Evolutionary conservation across 2,113 vertebrate genomes (phyloP).

Genomic region (Datnioides undecimradiatus): DNA sequence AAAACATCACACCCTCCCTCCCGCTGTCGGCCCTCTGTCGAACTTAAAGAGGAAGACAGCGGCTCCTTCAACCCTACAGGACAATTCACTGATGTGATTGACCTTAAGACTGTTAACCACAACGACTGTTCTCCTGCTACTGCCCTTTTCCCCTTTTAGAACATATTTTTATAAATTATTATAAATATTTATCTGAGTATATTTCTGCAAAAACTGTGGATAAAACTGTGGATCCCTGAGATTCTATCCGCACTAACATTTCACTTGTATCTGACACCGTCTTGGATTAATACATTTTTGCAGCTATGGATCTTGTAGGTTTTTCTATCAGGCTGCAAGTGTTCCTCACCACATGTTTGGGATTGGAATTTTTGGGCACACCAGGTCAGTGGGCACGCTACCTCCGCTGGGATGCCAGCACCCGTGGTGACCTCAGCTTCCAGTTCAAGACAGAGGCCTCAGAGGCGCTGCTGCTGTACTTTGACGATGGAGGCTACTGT

Average conservation of each 20-base stretch:
- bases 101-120: constrained; percentile 82
- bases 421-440: constrained; percentile 95
- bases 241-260: constrained; percentile 28
- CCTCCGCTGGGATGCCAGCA: constrained; percentile 99
- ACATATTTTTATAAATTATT: constrained; percentile 71
- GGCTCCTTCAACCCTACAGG: constrained; percentile 29
- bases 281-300: constrained; percentile 80
- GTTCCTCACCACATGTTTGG: constrained; percentile 91
- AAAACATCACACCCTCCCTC: constrained; percentile 10
- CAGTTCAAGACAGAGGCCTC: constrained; percentile 95
- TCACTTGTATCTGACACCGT: constrained; percentile 53
- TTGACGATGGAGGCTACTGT: constrained; percentile 97
- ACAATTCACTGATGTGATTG: constrained; percentile 60
- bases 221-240: constrained; percentile 69
- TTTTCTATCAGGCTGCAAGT: constrained; percentile 91
- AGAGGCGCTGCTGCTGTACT: constrained; percentile 94
- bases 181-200: constrained; percentile 63
- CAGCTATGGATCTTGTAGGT: constrained; percentile 85
- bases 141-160: constrained; percentile 58
- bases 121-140: constrained; percentile 79
- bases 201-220: constrained; percentile 63
- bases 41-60: constrained; percentile 32
- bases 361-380: constrained; percentile 94
- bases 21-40: constrained; percentile 6
- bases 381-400: constrained; percentile 98